A percentile compares a stretch with the other conserved stretches of the same genome.
phyloP scores from a whole-genome alignment of 2,888 invertebrate species.

The Macrosiphum euphorbiae region DNA sequence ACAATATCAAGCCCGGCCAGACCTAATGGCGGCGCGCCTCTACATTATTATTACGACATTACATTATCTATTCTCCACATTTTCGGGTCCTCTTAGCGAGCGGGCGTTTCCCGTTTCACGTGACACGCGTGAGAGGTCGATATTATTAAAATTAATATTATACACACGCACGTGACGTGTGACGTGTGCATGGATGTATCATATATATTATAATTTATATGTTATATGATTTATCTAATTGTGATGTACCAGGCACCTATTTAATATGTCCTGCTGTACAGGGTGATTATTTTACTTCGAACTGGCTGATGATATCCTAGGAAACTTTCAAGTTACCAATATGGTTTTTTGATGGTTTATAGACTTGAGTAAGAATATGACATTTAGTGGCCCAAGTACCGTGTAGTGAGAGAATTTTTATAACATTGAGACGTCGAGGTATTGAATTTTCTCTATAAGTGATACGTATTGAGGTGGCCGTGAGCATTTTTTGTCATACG shows the following conservation, averaged over 20 bases:
- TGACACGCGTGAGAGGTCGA: background rate
- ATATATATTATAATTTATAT: too few relatives aligned
- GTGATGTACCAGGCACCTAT: too few relatives aligned
- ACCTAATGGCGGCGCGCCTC: background rate
- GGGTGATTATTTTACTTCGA: too few relatives aligned
- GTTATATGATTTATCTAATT: too few relatives aligned
- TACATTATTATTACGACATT: background rate
- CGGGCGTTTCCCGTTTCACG: background rate
- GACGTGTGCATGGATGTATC: background rate
- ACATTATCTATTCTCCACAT: background rate
- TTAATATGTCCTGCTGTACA: too few relatives aligned
- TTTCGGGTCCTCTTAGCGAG: background rate
- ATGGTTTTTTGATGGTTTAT: too few relatives aligned
- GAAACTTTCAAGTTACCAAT: too few relatives aligned
- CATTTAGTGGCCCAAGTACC: too few relatives aligned
- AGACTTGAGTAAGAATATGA: too few relatives aligned
- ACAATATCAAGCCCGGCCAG: background rate
- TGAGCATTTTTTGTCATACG: background rate
- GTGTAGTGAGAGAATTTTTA: too few relatives aligned
- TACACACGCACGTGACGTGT: background rate
- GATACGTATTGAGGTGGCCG: background rate
- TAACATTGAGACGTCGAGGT: background rate
- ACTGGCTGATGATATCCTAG: too few relatives aligned
- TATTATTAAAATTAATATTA: background rate
- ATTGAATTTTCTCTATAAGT: background rate